Conservation (phyloP, 2,888 invertebrate genomes). For the Thecocarcelia acutangulata region DNA sequence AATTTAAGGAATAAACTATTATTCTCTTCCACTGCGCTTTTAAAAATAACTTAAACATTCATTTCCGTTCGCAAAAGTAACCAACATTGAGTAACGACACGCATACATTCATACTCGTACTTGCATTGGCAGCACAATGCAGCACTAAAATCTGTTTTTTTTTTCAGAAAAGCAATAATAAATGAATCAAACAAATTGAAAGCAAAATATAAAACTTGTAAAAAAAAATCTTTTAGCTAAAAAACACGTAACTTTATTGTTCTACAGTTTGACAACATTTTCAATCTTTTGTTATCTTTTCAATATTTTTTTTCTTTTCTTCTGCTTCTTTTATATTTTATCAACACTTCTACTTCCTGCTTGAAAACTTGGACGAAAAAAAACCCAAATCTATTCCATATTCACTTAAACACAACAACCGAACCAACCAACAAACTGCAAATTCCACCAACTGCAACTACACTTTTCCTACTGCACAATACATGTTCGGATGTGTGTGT, state of each 20-base stretch:
- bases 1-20: not conserved
- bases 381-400: constrained; percentile 63
- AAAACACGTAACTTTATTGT: constrained; percentile 75
- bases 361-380: constrained; percentile 41
- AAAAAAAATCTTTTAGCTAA: constrained; percentile 54
- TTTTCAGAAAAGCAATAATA: constrained; percentile 28
- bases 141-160: not conserved
- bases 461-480: constrained; percentile 6
- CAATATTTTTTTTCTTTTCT: constrained; percentile 67
- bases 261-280: constrained; percentile 71
- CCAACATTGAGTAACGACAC: not conserved
- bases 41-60: not conserved
- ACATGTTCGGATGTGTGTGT: constrained; percentile 22
- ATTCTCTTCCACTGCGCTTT: not conserved
- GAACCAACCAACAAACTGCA: constrained; percentile 53
- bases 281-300: constrained; percentile 71
- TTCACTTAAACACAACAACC: constrained; percentile 59
- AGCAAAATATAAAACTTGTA: constrained; percentile 38
- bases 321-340: constrained; percentile 57
- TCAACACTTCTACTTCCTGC: constrained; percentile 66
- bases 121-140: constrained; percentile 13
- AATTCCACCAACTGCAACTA: constrained; percentile 33
- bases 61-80: constrained; percentile 19
- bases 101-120: not conserved
- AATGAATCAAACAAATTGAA: constrained; percentile 54